A percentile compares a stretch with the other conserved stretches of the same genome.
phyloP scores from a whole-genome alignment of 2,797 vertebrate genomes.

The Anguilla megastoma region DNA sequence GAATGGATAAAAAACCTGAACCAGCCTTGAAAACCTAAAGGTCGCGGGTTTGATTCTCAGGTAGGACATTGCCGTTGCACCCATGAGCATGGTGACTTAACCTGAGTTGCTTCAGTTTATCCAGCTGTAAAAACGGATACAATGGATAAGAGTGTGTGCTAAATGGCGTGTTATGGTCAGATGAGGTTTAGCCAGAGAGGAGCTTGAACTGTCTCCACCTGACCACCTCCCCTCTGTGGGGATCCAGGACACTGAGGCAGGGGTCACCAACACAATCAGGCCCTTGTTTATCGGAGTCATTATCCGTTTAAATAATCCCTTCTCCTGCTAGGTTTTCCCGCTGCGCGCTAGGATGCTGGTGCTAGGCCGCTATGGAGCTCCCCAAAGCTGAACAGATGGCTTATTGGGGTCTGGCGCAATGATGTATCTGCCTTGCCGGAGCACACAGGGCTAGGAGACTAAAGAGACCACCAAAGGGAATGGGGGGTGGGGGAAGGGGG shows the following conservation, averaged over 20 bases:
- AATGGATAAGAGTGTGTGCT: too few relatives aligned
- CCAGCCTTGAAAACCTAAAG: too few relatives aligned
- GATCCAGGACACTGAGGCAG: neutral
- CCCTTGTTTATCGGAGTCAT: conserved; percentile 10
- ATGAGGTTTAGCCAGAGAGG: neutral
- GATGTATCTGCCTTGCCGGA: neutral
- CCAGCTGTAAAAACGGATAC: too few relatives aligned
- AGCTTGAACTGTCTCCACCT: neutral
- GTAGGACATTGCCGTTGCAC: too few relatives aligned
- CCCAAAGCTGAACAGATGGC: conserved; percentile 36
- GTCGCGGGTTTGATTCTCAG: too few relatives aligned
- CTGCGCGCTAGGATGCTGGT: neutral
- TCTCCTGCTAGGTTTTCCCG: neutral
- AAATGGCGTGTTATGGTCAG: neutral
- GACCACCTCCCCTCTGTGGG: neutral
- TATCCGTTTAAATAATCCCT: conserved; percentile 19
- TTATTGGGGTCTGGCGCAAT: conserved; percentile 18
- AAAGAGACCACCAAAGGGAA: neutral
- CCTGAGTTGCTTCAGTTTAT: too few relatives aligned
- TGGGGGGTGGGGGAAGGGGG: neutral
- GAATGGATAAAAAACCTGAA: too few relatives aligned
- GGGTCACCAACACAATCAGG: conserved; percentile 11
- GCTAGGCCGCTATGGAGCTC: neutral
- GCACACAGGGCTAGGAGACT: neutral
- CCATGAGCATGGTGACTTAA: too few relatives aligned